A percentile compares a stretch with the other conserved stretches of the same genome.
Evolutionary conservation across 92 coral and sea anemone species (phyloP).

Genomic region (Diadumene lineata): DNA sequence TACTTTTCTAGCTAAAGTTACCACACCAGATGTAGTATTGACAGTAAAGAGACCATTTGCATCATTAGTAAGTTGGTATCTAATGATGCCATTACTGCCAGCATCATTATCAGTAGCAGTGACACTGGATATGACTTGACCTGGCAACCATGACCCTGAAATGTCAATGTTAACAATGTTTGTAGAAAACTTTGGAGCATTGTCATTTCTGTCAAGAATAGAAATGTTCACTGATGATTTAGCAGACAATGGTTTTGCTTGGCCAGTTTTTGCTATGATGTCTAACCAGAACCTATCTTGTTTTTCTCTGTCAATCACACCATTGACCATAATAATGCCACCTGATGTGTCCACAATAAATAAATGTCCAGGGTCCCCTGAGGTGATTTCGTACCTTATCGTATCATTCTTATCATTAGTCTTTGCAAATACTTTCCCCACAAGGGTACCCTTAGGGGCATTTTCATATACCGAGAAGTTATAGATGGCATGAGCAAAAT

Average conservation of each 20-base stretch:
- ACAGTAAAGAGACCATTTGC: conserved; percentile 68
- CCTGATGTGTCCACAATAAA: conserved; percentile 77
- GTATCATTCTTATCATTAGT: conserved; percentile 52
- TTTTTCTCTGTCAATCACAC: conserved; percentile 76
- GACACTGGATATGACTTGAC: conserved; percentile 55
- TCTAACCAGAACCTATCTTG: conserved; percentile 52
- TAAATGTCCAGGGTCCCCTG: conserved; percentile 77
- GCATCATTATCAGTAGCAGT: conserved; percentile 78
- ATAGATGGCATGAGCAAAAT: conserved; percentile 67
- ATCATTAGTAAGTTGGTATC: conserved; percentile 66
- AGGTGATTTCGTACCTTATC: conserved; percentile 66
- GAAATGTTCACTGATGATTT: conserved; percentile 65
- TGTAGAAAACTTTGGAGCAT: conserved; percentile 65
- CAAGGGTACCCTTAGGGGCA: conserved; percentile 73
- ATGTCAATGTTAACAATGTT: conserved; percentile 63
- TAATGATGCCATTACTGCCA: conserved; percentile 77
- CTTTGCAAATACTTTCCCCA: conserved; percentile 83
- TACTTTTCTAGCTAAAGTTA: conserved; percentile 57
- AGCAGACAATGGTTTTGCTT: conserved; percentile 64
- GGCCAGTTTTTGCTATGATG: conserved; percentile 75
- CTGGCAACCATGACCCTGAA: conserved; percentile 61
- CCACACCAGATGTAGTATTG: conserved; percentile 75
- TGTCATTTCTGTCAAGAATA: conserved; percentile 87
- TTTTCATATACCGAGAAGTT: conserved; percentile 87
- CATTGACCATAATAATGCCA: conserved; percentile 84